Percentiles rank a stretch among this genome's conserved stretches.
Evolutionary conservation across 1,140 invertebrate species (phyloP).

Genomic region (Caenorhabditis tropicalis): DNA sequence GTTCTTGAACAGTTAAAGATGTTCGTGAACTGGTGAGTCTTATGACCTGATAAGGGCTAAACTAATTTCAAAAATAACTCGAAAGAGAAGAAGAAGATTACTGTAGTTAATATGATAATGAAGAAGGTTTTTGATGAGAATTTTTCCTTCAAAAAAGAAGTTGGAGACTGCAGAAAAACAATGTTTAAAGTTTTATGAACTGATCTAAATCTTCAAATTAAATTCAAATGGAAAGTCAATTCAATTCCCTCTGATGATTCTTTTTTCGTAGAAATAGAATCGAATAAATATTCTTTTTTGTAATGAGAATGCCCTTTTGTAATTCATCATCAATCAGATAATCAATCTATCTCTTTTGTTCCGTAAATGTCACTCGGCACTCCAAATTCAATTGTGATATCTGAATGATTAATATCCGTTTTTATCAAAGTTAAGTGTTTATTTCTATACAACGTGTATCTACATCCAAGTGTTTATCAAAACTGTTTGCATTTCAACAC

Average conservation of each 20-base stretch:
- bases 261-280: no score
- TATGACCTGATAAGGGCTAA: not conserved
- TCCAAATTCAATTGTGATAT: not conserved
- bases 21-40: not conserved
- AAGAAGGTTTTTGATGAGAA: not conserved
- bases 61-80: not conserved
- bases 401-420: conserved; percentile 26
- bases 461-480: conserved; percentile 15
- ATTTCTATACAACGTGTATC: not conserved
- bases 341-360: not conserved
- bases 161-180: no score
- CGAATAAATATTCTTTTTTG: no score
- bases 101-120: not conserved
- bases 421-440: not conserved
- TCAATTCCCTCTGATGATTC: no score
- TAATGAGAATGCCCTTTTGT: conserved; percentile 9
- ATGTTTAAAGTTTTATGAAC: no score
- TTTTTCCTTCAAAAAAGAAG: no score
- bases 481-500: conserved; percentile 42
- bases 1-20: conserved; percentile 21
- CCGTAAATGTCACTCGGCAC: conserved; percentile 8
- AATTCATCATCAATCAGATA: not conserved
- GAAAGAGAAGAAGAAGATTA: not conserved
- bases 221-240: no score
- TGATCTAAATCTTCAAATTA: no score